Base-by-base conservation (phyloP, 2,113 vertebrate genomes). In the Pelecanus crispus region DNA sequence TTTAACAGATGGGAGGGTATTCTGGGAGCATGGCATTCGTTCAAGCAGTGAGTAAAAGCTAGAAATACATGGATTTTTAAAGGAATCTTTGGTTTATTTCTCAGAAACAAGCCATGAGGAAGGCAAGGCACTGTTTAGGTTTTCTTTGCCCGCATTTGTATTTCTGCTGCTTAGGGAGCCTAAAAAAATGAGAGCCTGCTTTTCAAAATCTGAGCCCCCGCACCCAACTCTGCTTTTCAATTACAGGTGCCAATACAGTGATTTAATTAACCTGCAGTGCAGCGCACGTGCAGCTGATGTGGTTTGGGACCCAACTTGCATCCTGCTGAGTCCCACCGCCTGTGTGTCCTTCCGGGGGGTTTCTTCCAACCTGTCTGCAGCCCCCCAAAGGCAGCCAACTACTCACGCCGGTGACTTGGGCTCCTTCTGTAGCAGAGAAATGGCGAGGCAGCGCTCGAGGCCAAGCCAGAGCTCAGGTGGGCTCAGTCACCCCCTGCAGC, bases 281-380 rank as follows among this genome's bases (percentile, higher is more conserved):
- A 45, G 52, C 45, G 21, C 28, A 10, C 1, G 2, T 11, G 47
- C 36, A 50, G 4, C 7, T 2, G 45, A 0, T 4, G 25, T 6
- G 20, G 4, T 10, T 21, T 29, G 86, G 56, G 71, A 2, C 59
- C 56, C 24, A 3, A 11, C 3, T 7, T 8, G 8, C 3, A 0
- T 13, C 62, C 71, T 34, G 66, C 20, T 6, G 40, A 52, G 67
- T 34, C 22, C 26, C 18, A 0, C 6, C 36, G 45, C 25, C 40
- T 15, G 6, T 3, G 3, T 5, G 0, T 4, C 15, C 62, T 21
- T 6, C 0, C 25, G 3, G 1, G 24, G 25, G 12, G 19, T 7
- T 49, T 8, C 40, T 45, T 22, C 66, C 50, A 7, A 6, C 11
- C 17, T 17, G 3, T 4, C 21, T 31, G 5, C 22, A 50, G n/a